These are phyloP conservation scores for Pterostichus madidus DNA, from an alignment of 2,888 invertebrate species.

Conservation along the genomic window DNA sequence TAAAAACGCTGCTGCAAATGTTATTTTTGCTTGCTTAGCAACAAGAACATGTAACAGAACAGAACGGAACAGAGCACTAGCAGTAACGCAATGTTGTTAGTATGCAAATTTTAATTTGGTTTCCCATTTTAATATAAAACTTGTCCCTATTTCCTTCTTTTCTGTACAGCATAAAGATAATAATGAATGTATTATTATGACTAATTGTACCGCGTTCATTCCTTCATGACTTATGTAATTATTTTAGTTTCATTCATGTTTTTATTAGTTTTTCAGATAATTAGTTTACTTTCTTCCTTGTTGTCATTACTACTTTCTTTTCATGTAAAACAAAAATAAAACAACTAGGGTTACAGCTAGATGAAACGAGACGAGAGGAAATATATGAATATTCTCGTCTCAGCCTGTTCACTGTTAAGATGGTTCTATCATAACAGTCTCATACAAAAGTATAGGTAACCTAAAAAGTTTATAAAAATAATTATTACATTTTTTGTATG, in stretches of 20 bases:
- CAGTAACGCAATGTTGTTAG: constrained; percentile 48
- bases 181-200: constrained; percentile 11
- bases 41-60: neutral
- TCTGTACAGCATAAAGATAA: neutral
- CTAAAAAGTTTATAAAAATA: too few species aligned
- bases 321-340: too few species aligned
- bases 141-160: constrained; percentile 2
- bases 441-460: too few species aligned
- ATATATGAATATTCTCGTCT: neutral
- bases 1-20: neutral
- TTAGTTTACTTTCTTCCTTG: neutral
- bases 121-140: constrained; percentile 50
- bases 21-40: neutral
- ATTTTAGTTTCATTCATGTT: neutral
- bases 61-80: too few species aligned
- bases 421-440: too few species aligned
- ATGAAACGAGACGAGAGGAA: too few species aligned
- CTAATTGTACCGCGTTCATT: neutral
- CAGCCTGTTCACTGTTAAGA: too few species aligned
- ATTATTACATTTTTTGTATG: too few species aligned
- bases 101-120: constrained; percentile 65
- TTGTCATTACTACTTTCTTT: neutral
- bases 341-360: too few species aligned
- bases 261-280: neutral
- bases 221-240: too few species aligned